A percentile compares a stretch with the other conserved stretches of the same genome.
phyloP scores from a whole-genome alignment of 2,888 invertebrate genomes.

The Lamellibrachia columna region DNA sequence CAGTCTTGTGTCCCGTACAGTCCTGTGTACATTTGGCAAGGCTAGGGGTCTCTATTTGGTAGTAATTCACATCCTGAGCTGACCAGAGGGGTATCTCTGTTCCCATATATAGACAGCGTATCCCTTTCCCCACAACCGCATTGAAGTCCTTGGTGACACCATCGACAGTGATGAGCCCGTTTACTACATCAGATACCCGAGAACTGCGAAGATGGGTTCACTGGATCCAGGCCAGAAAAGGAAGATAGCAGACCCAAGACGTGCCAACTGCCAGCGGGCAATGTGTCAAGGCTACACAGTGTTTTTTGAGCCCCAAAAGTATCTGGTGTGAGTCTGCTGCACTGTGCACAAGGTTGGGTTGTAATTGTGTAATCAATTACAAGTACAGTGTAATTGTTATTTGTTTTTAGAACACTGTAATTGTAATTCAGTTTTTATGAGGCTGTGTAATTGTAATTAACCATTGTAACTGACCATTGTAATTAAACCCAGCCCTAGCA shows the following conservation, averaged over 20 bases:
- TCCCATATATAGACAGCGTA: not conserved
- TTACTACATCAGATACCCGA: not conserved
- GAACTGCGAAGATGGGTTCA: not conserved
- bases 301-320: not conserved
- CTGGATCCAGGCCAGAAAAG: not conserved
- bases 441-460: too few relatives aligned
- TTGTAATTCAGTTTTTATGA: too few relatives aligned
- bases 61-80: not conserved
- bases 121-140: not conserved
- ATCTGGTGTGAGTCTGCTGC: not conserved
- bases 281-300: slow-evolving; percentile 1
- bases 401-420: too few relatives aligned
- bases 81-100: not conserved
- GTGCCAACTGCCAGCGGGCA: slow-evolving; percentile 10
- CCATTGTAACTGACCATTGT: too few relatives aligned
- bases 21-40: not conserved
- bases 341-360: not conserved
- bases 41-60: not conserved
- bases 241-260: not conserved
- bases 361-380: too few relatives aligned
- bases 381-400: too few relatives aligned
- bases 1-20: not conserved
- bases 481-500: too few relatives aligned
- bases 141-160: slow-evolving; percentile 1
- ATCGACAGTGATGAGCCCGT: not conserved